Evolutionary conservation across 2,113 vertebrate species (phyloP), one percentile per base, ranked within the genome.

Genomic region (Hemichromis elongatus): DNA sequence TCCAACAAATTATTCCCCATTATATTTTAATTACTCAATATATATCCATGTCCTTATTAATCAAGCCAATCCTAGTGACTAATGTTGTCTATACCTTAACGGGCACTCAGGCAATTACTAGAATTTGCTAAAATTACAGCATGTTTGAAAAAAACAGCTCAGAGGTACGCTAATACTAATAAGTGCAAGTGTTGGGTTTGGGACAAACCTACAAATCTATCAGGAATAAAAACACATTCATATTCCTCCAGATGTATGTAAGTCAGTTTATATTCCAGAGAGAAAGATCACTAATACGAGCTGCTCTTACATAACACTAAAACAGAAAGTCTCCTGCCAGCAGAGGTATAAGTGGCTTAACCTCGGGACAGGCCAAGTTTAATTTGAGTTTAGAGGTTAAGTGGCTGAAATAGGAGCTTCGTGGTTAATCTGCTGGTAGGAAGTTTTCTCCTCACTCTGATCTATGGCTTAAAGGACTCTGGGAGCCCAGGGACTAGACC

Each of bases 321-420:
- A 83, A 42, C 37, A 37, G 47, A 73, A 14, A 33, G 42, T 86
- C 42, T 87, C 78, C 79, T 10, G 1, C 52, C 40, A 73, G 80
- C 35, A 63, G 87, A 81, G 77, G 79, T 68, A 88, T 75, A 82
- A 91, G 80, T 85, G 68, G 83, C 63, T 87, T 92, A 73, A 88
- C 56, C 88, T 80, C 11, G 3, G 81, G 68, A 89, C 24, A 35
- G 50, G 54, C 21, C 79, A 47, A 70, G 70, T 91, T 89, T 81
- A 88, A 90, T 79, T 78, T 59, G 77, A 84, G 82, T 83, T 77
- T 77, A 92, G 50, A 86, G 80, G 84, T 89, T 90, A 93, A 92
- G 84, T 88, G 89, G 78, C 79, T 89, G 80, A 85, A 79, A 86
- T 57, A 70, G 77, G 68, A 79, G 81, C 81, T 85, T 70, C 79